A percentile compares a stretch with the other conserved stretches of the same genome.
phyloP scores from a whole-genome alignment of 2,888 invertebrate species.

The Erebia ligea region DNA sequence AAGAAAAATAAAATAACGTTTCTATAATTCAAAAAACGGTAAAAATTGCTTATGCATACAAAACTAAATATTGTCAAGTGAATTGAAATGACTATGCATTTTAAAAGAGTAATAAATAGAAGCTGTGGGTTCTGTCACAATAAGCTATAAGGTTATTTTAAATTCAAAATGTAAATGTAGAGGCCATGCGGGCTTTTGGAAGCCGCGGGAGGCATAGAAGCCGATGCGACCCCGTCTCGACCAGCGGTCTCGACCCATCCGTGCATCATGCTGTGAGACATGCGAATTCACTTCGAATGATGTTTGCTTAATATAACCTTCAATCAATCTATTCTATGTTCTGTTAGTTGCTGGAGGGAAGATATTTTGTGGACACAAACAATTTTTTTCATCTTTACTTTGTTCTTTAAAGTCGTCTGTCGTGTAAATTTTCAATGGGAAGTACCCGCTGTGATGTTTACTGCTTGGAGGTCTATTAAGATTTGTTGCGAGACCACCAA shows the following conservation, averaged over 20 bases:
- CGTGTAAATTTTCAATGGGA: not conserved
- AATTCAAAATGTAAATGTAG: conserved; percentile 73
- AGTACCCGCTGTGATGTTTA: conserved; percentile 15
- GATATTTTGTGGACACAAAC: conserved; percentile 30
- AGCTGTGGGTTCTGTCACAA: conserved; percentile 22
- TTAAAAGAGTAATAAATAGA: conserved; percentile 6
- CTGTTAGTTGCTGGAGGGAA: conserved; percentile 56
- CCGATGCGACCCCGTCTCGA: conserved; percentile 63
- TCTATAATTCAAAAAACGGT: not conserved
- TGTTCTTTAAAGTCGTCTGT: not conserved
- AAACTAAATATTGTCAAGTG: not conserved
- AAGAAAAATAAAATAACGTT: not conserved
- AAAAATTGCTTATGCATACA: not conserved
- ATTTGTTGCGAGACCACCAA: not conserved
- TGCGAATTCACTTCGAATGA: conserved; percentile 74
- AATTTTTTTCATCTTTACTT: conserved; percentile 3
- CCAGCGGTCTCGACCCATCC: conserved; percentile 70
- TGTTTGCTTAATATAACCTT: conserved; percentile 48
- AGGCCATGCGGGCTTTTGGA: conserved; percentile 55
- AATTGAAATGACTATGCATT: conserved; percentile 17
- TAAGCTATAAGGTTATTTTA: conserved; percentile 43
- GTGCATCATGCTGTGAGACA: conserved; percentile 78
- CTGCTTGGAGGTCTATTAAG: not conserved
- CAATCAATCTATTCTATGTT: conserved; percentile 67
- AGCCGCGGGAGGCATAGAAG: conserved; percentile 64